Evolutionary conservation across 2,888 invertebrate species (phyloP).

Genomic region (Nephrotoma appendiculata): DNA sequence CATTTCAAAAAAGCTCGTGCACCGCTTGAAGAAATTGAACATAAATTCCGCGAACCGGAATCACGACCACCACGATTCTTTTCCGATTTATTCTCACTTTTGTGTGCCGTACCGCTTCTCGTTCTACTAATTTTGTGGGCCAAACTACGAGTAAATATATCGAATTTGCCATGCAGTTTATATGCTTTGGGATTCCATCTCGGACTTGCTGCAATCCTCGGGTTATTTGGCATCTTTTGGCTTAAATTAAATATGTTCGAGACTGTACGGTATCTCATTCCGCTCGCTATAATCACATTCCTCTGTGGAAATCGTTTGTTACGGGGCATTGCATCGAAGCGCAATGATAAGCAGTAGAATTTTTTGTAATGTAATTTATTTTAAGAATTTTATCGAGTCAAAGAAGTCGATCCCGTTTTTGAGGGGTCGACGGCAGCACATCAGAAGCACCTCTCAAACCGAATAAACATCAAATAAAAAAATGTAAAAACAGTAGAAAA

Average conservation of each 20-base stretch:
- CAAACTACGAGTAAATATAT: slow-evolving; percentile 71
- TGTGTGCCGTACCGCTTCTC: slow-evolving; percentile 69
- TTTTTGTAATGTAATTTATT: not conserved
- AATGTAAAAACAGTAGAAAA: not conserved
- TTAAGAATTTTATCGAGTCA: not conserved
- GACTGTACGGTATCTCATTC: slow-evolving; percentile 76
- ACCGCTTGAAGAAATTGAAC: slow-evolving; percentile 47
- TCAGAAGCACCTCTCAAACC: not conserved
- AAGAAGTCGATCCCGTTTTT: not conserved
- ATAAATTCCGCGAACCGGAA: slow-evolving; percentile 85
- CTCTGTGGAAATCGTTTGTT: slow-evolving; percentile 85
- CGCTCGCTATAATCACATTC: slow-evolving; percentile 79
- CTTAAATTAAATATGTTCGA: slow-evolving; percentile 89
- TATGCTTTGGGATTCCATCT: slow-evolving; percentile 82
- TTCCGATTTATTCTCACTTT: slow-evolving; percentile 78
- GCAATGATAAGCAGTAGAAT: not conserved
- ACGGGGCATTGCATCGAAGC: slow-evolving; percentile 49
- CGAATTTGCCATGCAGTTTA: slow-evolving; percentile 61
- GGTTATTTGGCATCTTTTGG: slow-evolving; percentile 86
- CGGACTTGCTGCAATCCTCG: slow-evolving; percentile 80
- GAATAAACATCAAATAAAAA: not conserved
- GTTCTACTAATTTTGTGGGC: slow-evolving; percentile 76
- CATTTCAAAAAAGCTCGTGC: slow-evolving; percentile 24
- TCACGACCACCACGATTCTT: slow-evolving; percentile 76
- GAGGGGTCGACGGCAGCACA: not conserved